Evolutionary conservation across 1,140 invertebrate species (phyloP), one percentile per base, ranked within the genome.

Genomic region (Caenorhabditis brenneri): DNA sequence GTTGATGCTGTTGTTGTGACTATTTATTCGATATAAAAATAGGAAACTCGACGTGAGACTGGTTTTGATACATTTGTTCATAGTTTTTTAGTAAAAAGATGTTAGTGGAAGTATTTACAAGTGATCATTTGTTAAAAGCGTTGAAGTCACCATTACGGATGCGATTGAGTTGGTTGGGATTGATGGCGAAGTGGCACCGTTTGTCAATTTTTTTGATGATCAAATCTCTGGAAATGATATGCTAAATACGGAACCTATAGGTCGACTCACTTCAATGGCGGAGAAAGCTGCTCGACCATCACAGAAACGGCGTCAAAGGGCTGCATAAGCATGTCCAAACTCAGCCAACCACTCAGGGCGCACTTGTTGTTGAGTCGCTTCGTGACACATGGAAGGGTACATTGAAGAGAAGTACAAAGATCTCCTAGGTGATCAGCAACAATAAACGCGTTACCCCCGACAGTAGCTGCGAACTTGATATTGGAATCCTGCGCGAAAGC

Each of bases 381-480:
- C 2, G 48, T 80, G 79, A 46, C 79, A 53, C 48, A 53, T 9
- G 51, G 51, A 31, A 80, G 48, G 46, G 79, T 51, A 80, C 48
- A 58, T 80, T 55, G 48, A 15, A 80, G 48, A 31, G 79, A 80
- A 7, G 27, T 39, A 31, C 79, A 80, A 22, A 80, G 48, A n/a
- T 80, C 79, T 42, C 79, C 79, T 7, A 80, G 79, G 53, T 80
- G 79, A 31, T 80, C 79, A 33, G 79, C 48, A 80, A 80, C 79
- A 53, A 58, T 80, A 22, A 80, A 58, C 3, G 33, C 51, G 24
- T 80, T 80, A 19, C 79, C 79, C 22, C 79, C 79, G 19, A 80
- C 48, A 5, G 48, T 80, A 2, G 79, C 48, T 19, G 51, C 79
- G 48, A 80, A 58, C 15, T 80, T 80, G 29, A 80, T 55, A 24